Conservation (phyloP, 2,797 vertebrate genomes). For the Peromyscus aztecus region DNA sequence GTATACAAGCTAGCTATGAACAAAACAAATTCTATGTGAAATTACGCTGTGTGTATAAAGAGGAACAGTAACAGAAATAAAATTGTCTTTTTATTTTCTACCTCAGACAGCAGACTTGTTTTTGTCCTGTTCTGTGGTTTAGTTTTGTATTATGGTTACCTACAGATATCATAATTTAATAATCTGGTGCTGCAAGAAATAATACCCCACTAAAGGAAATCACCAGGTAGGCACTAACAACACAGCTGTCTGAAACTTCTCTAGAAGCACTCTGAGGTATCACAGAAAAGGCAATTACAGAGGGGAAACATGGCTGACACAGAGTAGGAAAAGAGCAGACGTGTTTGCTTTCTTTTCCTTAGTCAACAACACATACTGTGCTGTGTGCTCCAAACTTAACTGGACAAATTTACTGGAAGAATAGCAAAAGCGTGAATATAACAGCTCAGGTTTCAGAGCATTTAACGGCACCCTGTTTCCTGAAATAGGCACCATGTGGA, state of each 20-base stretch:
- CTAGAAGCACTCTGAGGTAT: background rate
- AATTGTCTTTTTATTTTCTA: conserved; percentile 5
- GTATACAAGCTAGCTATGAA: background rate
- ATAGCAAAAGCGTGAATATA: background rate
- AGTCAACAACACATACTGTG: background rate
- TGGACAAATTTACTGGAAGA: background rate
- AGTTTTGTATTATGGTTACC: background rate
- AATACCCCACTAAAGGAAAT: conserved; percentile 34
- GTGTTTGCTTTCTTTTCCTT: conserved; percentile 14
- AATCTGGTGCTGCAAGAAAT: background rate
- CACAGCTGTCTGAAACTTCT: background rate
- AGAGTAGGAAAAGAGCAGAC: background rate
- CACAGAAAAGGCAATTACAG: background rate
- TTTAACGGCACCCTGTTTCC: background rate
- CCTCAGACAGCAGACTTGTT: background rate
- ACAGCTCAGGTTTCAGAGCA: background rate
- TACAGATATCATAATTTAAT: background rate
- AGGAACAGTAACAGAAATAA: background rate
- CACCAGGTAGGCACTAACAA: background rate
- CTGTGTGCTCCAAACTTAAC: conserved; percentile 3
- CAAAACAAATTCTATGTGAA: background rate
- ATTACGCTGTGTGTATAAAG: background rate
- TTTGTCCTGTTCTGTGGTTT: background rate
- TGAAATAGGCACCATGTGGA: background rate
- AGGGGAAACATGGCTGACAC: background rate